Percentiles rank a stretch among this genome's conserved stretches.
These are phyloP conservation scores for Caenorhabditis sp. DNA, from an alignment of 2,888 invertebrate genomes.

Conservation along the genomic window DNA sequence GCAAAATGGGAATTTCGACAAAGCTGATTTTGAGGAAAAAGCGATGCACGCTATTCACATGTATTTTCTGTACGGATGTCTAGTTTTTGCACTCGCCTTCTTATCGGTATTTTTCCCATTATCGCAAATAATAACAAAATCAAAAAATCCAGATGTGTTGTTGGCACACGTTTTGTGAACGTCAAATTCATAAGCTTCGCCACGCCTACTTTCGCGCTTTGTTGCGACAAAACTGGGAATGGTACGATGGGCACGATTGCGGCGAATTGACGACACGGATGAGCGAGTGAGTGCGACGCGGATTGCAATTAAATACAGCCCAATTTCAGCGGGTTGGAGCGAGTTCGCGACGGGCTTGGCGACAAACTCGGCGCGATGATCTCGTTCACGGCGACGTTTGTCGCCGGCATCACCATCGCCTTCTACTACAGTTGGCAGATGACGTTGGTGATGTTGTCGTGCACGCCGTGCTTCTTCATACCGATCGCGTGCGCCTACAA, in stretches of 20 bases:
- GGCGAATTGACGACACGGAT: constrained; percentile 73
- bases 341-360: constrained; percentile 63
- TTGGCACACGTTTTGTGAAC: constrained; percentile 72
- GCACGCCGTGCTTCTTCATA: constrained; percentile 67
- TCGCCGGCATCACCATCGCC: constrained; percentile 57
- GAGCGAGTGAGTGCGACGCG: constrained; percentile 72
- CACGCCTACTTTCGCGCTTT: constrained; percentile 18
- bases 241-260: constrained; percentile 73
- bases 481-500: constrained; percentile 71
- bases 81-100: constrained; percentile 44
- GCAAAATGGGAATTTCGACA: constrained; percentile 7
- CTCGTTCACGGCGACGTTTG: constrained; percentile 44
- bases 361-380: constrained; percentile 63
- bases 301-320: background rate
- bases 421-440: constrained; percentile 61
- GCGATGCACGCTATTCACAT: constrained; percentile 39
- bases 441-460: constrained; percentile 63
- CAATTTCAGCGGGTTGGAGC: constrained; percentile 57
- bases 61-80: constrained; percentile 44
- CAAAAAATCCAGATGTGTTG: constrained; percentile 67
- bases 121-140: constrained; percentile 4
- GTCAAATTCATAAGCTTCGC: constrained; percentile 73
- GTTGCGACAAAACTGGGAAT: constrained; percentile 71
- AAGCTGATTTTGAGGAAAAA: constrained; percentile 7
- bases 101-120: no score